Evolutionary conservation across 2,888 invertebrate species (phyloP), one percentile per base, ranked within the genome.

Genomic region (Dryadula phaetusa): DNA sequence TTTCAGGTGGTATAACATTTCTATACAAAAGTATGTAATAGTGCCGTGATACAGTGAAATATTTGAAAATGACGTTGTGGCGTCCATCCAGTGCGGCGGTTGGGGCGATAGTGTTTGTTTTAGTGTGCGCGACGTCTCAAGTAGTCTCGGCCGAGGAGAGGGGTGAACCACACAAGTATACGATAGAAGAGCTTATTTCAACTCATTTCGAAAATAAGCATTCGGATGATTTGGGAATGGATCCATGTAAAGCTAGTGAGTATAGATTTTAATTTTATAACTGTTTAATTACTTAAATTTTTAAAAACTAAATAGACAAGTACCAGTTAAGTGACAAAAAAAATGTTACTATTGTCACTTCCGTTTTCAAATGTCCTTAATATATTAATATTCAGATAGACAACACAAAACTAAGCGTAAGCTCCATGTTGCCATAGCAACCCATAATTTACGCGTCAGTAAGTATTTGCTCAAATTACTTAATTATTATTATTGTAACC

Each of bases 191-290:
- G 79, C 87, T 97, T 73, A 83, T 95, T 78, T 93, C 87, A 64
- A 93, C 88, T 64, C 91, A 93, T 73, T 97, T 96, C 78, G 94
- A 95, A 53, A 93, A 93, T 70, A 95, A 95, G 81, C 94, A 95
- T 69, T 96, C 96, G 52, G 93, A 94, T 72, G 97, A 97, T 83
- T 87, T 96, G 73, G 96, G 97, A 82, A 91, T 96, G 93, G 97
- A 97, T 90, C 96, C 97, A 65, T 97, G 97, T 88, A 97, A 97
- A 94, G 96, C 97, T 83, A 96, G 97, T 97, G 89, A 95, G 95
- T 86, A 5, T n/a, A 32, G 4, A 52, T 34, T 42, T 22, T 44
- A 28, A 20, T 46, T 68, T 70, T 61, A 66, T 8, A 5, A 54
- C 10, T 16, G 2, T 16, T 16, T 25, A n/a, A 34, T 2, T 18